Evolutionary conservation across 2,888 invertebrate genomes (phyloP), one percentile per base, ranked within the genome.

Genomic region (Nudaria mundana): DNA sequence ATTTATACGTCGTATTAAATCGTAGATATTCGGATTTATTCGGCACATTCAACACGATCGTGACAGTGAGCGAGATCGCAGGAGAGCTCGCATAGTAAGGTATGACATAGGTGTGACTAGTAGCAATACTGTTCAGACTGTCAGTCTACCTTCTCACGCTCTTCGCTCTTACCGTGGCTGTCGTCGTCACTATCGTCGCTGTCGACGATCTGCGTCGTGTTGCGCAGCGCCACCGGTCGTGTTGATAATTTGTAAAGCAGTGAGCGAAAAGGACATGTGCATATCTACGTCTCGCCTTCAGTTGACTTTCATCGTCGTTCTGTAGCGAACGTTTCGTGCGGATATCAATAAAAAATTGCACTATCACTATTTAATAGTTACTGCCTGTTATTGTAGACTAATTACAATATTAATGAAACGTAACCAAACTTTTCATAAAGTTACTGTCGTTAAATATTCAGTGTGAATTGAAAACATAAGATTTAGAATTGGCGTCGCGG

Each of bases 301-400:
- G 87, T 88, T 87, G 87, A 87, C 87, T 88, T 88, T 87, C 86
- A 86, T 84, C 87, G 82, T 81, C 81, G 86, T 84, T 85, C 83
- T 81, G 85, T 80, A 78, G 86, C 78, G 86, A 87, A 87, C 87
- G 87, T 85, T 87, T 87, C 81, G 84, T 83, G 79, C 82, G 77
- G 77, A 75, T 81, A 80, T 82, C 76, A 78, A 83, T 82, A 84
- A 76, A 71, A 81, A 81, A 84, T 82, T 81, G 81, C 84, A 81
- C 71, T 81, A 79, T 80, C 80, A 82, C 83, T 81, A 84, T 84
- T 84, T 85, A 84, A 83, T 84, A 80, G 68, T 76, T 74, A 68
- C 68, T 74, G 74, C 71, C 73, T 66, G 71, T 70, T 76, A 63
- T 65, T 70, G 56, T 61, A 58, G 61, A 52, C 49, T 48, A 52